These are phyloP conservation scores for Fragum fragum DNA, from an alignment of 2,888 invertebrate genomes.

Conservation along the genomic window DNA sequence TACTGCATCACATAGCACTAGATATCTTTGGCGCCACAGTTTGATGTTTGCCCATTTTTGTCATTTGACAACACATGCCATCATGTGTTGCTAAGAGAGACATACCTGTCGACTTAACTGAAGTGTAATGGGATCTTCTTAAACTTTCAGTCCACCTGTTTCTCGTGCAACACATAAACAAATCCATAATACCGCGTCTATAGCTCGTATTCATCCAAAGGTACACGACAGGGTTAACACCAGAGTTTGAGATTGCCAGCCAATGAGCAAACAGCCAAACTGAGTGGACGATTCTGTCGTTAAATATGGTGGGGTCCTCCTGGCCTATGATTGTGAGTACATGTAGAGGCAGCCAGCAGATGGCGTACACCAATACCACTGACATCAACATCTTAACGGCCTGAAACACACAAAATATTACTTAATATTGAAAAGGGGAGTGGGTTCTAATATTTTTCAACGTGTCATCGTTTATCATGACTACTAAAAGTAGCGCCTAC, in stretches of 20 bases:
- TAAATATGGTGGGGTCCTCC: slow-evolving; percentile 68
- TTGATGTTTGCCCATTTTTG: not conserved
- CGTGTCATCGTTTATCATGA: too few relatives aligned
- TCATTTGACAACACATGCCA: not conserved
- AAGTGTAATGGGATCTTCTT: not conserved
- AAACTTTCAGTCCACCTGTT: not conserved
- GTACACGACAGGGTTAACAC: slow-evolving; percentile 98
- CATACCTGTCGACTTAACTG: slow-evolving; percentile 10
- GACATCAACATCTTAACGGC: slow-evolving; percentile 94
- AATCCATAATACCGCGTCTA: slow-evolving; percentile 56
- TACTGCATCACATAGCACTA: not conserved
- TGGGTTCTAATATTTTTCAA: too few relatives aligned
- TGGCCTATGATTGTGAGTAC: slow-evolving; percentile 93
- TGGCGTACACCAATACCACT: slow-evolving; percentile 96
- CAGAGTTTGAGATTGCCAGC: slow-evolving; percentile 98
- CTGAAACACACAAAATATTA: too few relatives aligned
- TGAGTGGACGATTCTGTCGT: slow-evolving; percentile 66
- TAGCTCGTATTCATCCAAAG: slow-evolving; percentile 97
- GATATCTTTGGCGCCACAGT: not conserved
- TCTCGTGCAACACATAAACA: slow-evolving; percentile 13
- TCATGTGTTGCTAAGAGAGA: not conserved
- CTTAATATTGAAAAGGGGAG: too few relatives aligned
- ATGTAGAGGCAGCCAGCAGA: slow-evolving; percentile 98
- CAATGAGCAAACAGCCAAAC: slow-evolving; percentile 88
- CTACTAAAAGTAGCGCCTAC: too few relatives aligned